phyloP scores from a whole-genome alignment of 2,888 invertebrate species.

The Myathropa florea region DNA sequence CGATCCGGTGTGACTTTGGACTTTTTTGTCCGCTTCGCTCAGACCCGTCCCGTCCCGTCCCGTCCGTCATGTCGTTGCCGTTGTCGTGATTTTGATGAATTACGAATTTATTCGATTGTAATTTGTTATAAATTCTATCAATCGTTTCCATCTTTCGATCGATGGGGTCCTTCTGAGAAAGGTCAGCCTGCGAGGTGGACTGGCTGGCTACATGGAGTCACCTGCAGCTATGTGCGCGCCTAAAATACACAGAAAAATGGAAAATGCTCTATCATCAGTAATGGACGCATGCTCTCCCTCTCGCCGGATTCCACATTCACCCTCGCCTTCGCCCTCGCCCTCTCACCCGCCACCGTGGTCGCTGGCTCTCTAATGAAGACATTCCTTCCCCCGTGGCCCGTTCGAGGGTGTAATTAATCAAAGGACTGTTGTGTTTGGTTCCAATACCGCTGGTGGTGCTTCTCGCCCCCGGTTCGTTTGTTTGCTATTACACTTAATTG shows the following conservation, averaged over 20 bases:
- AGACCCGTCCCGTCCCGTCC: not conserved
- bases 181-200: constrained; percentile 49
- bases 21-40: constrained; percentile 12
- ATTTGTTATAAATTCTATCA: constrained; percentile 71
- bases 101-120: constrained; percentile 70
- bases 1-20: constrained; percentile 58
- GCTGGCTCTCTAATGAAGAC: constrained; percentile 59
- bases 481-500: constrained; percentile 69
- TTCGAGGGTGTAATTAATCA: constrained; percentile 68
- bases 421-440: constrained; percentile 64
- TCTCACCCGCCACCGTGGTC: not conserved
- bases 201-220: constrained; percentile 26
- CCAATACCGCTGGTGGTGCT: constrained; percentile 30
- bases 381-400: constrained; percentile 39
- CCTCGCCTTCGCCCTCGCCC: not conserved
- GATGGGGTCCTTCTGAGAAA: constrained; percentile 61
- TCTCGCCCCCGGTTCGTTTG: constrained; percentile 51
- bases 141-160: constrained; percentile 69
- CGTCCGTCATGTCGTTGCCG: constrained; percentile 18
- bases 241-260: constrained; percentile 63
- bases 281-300: not conserved
- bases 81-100: constrained; percentile 68
- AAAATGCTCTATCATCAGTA: constrained; percentile 59
- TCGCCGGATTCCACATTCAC: not conserved
- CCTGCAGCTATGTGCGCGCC: constrained; percentile 53